Percentiles rank a stretch among this genome's conserved stretches.
These are phyloP conservation scores for Ianthella basta DNA, from an alignment of 37 sponge, comb jelly and placozoan genomes.

Conservation along the genomic window DNA sequence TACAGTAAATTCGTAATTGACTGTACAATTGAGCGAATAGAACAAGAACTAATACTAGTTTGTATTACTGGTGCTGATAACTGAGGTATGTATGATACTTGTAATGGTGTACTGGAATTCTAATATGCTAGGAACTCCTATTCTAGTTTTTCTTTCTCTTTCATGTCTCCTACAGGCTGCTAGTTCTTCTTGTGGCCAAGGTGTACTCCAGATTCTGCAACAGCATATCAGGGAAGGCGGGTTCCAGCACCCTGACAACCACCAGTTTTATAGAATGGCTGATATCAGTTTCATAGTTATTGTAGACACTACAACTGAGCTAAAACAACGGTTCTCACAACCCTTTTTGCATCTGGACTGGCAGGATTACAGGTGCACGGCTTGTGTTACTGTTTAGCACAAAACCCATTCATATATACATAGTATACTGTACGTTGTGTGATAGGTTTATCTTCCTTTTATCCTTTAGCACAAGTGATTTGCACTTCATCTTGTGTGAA, in stretches of 20 bases:
- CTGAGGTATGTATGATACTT: no score
- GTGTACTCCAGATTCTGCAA: constrained; percentile 44
- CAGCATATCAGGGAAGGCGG: constrained; percentile 58
- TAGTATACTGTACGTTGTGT: neutral
- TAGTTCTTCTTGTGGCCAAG: constrained; percentile 7
- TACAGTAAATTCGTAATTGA: neutral
- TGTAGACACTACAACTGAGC: constrained; percentile 9
- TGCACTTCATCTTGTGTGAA: constrained; percentile 5
- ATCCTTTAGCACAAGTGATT: neutral
- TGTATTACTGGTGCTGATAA: no score
- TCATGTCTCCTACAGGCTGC: neutral
- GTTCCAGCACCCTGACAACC: constrained; percentile 43
- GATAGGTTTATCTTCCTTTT: no score
- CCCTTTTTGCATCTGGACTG: constrained; percentile 58
- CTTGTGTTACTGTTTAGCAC: neutral
- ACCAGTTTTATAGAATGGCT: constrained; percentile 42
- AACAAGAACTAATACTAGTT: no score
- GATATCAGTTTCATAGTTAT: constrained; percentile 55
- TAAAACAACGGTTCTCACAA: constrained; percentile 31
- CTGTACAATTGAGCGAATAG: no score
- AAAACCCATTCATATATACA: no score
- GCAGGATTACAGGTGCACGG: constrained; percentile 52
- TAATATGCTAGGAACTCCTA: no score
- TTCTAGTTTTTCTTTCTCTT: no score
- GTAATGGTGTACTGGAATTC: no score